Base-by-base conservation (phyloP, 2,888 invertebrate species). In the Calameuta pallipes region DNA sequence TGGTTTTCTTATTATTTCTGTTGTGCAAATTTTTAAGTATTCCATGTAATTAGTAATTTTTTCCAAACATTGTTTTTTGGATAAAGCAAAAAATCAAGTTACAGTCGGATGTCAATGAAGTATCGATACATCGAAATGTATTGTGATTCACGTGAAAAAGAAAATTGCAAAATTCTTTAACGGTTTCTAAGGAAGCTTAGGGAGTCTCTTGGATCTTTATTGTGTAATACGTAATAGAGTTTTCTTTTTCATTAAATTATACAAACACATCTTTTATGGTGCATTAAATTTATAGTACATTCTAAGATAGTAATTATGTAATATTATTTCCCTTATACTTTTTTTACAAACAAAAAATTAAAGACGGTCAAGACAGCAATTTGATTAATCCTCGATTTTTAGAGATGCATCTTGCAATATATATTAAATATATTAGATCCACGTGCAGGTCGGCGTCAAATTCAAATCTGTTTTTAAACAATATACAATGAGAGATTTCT, bases 401-500 rank as follows among this genome's bases (percentile, higher is more conserved):
- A 56, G 23, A 9, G 56, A 56, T 9, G 9, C 9, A 23, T 56
- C 23, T 23, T 56, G 23, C 23, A 9, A 56, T 23, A 23, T 15
- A 41, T 56, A 56, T 56, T 56, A 23, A 56, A 23, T 23, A 23
- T 23, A 23, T 56, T 23, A 9, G 56, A 56, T 56, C 9, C 56
- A 23, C 56, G 56, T 56, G 23, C 9, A 23, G 56, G 23, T 6
- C 9, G 23, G 56, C 23, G 56, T 9, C 2, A 56, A 56, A 23
- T 56, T 56, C 9, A 23, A 56, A 56, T 23, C 23, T 56, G 23
- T 15, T 56, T 56, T 15, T 78, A 80, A 79, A 75, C 76, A 75
- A 80, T 80, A 80, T 36, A 82, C 75, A 77, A 36, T 69, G 79
- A 34, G 80, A 82, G 79, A 82, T 79, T 82, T 77, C 77, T 83